phyloP scores from a whole-genome alignment of 1,140 invertebrate species.

The Tachypleus tridentatus region DNA sequence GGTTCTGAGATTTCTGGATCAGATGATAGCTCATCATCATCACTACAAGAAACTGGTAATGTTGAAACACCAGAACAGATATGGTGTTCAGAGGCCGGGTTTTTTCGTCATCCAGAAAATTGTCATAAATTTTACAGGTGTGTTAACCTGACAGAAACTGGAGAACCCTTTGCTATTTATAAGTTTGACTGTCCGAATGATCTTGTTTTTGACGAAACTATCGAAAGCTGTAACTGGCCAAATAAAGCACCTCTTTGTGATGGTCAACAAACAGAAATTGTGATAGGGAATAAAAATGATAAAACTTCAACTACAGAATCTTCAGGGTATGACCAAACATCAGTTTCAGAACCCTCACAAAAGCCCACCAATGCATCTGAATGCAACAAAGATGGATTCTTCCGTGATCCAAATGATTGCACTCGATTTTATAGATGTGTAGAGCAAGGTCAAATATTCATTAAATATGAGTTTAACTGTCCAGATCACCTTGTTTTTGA shows the following conservation, averaged over 20 bases:
- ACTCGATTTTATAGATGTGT: not conserved
- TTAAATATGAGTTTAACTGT: conserved; percentile 31
- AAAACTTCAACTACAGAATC: no score
- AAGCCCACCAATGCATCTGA: no score
- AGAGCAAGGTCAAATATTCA: not conserved
- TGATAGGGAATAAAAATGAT: no score
- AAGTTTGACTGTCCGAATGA: conserved; percentile 30
- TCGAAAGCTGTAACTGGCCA: conserved; percentile 16
- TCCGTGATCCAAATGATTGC: not conserved
- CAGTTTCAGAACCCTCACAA: no score
- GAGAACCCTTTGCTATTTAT: conserved; percentile 36
- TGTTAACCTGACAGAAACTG: conserved; percentile 34
- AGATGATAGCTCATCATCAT: no score
- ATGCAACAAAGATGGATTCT: not conserved
- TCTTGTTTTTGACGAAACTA: conserved; percentile 30
- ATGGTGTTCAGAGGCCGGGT: conserved; percentile 34
- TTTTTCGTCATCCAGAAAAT: conserved; percentile 45
- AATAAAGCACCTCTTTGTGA: conserved; percentile 7
- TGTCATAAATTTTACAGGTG: conserved; percentile 43
- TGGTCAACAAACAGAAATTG: no score
- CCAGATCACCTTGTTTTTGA: conserved; percentile 32
- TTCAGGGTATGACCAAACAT: no score
- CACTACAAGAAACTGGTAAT: no score
- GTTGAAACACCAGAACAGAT: no score
- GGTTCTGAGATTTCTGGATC: no score